Conservation (phyloP, 1,140 invertebrate genomes). For the Anadara kagoshimensis region DNA sequence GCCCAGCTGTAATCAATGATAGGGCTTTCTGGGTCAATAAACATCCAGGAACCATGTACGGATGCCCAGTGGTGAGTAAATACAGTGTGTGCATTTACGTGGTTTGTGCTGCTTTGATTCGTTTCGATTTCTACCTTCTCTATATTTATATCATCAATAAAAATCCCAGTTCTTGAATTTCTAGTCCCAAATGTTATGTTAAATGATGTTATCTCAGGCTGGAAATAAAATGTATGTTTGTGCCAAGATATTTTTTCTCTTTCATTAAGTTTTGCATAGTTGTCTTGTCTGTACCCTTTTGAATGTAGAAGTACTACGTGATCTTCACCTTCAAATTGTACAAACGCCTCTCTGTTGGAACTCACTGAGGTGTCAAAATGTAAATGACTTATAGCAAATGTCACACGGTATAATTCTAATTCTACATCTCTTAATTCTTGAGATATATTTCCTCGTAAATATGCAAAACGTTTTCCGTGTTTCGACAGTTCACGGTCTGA, state of each 20-base stretch:
- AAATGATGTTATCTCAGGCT: slow-evolving; percentile 3
- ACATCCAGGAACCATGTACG: slow-evolving; percentile 49
- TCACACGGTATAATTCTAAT: slow-evolving; percentile 28
- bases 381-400: slow-evolving; percentile 37
- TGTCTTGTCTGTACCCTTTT: slow-evolving; percentile 30
- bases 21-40: slow-evolving; percentile 40
- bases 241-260: slow-evolving; percentile 43
- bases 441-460: slow-evolving; percentile 29
- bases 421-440: slow-evolving; percentile 26
- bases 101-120: not conserved
- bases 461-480: slow-evolving; percentile 19
- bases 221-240: slow-evolving; percentile 42
- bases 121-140: slow-evolving; percentile 23
- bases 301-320: slow-evolving; percentile 42
- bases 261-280: not conserved
- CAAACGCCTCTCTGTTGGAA: slow-evolving; percentile 38
- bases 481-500: slow-evolving; percentile 25
- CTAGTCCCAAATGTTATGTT: slow-evolving; percentile 28
- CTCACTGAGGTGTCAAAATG: slow-evolving; percentile 11
- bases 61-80: slow-evolving; percentile 52
- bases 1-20: slow-evolving; percentile 55
- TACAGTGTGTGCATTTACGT: slow-evolving; percentile 37
- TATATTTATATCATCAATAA: slow-evolving; percentile 37
- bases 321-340: slow-evolving; percentile 10
- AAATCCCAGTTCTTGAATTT: slow-evolving; percentile 22